Evolutionary conservation across 2,888 invertebrate species (phyloP).

Genomic region (Melangyna quadrimaculata): DNA sequence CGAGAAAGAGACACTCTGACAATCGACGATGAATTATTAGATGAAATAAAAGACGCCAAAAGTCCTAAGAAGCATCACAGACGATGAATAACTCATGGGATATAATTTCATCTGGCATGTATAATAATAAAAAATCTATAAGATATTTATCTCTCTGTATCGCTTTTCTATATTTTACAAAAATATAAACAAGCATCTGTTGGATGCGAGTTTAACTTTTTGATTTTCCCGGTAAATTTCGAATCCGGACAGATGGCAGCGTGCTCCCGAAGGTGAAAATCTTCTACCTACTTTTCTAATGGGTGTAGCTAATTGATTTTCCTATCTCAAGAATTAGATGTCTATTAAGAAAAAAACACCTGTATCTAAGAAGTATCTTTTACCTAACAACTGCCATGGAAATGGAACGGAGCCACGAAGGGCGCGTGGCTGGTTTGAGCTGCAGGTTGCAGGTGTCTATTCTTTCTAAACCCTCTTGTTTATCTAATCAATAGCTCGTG

Average conservation of each 20-base stretch:
- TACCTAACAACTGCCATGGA: not conserved
- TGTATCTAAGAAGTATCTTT: not conserved
- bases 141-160: no score
- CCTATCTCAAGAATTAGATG: not conserved
- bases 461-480: not conserved
- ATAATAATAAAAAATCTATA: no score
- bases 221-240: not conserved
- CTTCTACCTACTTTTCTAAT: not conserved
- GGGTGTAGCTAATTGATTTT: slow-evolving; percentile 25
- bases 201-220: not conserved
- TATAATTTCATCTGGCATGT: slow-evolving; percentile 28
- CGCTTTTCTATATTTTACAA: no score
- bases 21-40: slow-evolving; percentile 43
- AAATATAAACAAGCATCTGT: no score
- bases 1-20: slow-evolving; percentile 17
- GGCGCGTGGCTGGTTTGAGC: not conserved
- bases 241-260: not conserved
- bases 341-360: not conserved
- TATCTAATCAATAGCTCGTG: not conserved
- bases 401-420: no score
- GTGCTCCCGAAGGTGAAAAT: slow-evolving; percentile 5
- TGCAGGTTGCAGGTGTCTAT: not conserved
- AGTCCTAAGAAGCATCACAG: not conserved
- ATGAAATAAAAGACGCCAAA: slow-evolving; percentile 28
- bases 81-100: slow-evolving; percentile 19